phyloP scores from a whole-genome alignment of 2,888 invertebrate genomes.

The Athrips mouffetella region DNA sequence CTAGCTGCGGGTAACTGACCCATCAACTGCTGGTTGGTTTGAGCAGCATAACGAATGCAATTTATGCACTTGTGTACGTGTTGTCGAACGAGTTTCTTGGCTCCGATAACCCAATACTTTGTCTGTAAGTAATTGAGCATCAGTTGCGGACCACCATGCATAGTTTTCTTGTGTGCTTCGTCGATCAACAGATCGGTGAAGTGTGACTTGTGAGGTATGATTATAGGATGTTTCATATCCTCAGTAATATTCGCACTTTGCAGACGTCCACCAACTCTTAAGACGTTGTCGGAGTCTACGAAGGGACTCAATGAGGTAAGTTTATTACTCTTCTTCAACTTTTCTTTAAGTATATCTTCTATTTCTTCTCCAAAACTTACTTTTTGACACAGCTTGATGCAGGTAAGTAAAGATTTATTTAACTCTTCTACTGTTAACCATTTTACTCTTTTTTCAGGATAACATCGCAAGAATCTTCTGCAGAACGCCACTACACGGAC shows the following conservation, averaged over 20 bases:
- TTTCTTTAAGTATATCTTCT: neutral
- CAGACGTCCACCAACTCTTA: constrained; percentile 4
- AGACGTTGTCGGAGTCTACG: neutral
- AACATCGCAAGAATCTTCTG: neutral
- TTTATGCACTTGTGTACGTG: neutral
- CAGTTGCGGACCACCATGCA: neutral
- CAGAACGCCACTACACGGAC: neutral
- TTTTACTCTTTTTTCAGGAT: neutral
- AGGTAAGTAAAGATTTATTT: neutral
- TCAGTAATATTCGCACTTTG: neutral
- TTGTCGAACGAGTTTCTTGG: neutral
- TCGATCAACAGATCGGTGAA: neutral
- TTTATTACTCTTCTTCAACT: neutral
- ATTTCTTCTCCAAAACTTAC: neutral
- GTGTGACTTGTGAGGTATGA: neutral
- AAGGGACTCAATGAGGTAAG: neutral
- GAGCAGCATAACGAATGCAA: neutral
- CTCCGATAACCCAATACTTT: neutral
- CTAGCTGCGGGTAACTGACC: neutral
- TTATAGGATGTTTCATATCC: neutral
- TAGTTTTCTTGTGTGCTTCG: neutral
- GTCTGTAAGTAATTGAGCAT: neutral
- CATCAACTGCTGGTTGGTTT: neutral
- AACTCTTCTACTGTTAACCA: constrained; percentile 1
- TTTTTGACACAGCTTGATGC: neutral